Base-by-base conservation (phyloP, 2,113 vertebrate species). In the Terrapene triunguis region DNA sequence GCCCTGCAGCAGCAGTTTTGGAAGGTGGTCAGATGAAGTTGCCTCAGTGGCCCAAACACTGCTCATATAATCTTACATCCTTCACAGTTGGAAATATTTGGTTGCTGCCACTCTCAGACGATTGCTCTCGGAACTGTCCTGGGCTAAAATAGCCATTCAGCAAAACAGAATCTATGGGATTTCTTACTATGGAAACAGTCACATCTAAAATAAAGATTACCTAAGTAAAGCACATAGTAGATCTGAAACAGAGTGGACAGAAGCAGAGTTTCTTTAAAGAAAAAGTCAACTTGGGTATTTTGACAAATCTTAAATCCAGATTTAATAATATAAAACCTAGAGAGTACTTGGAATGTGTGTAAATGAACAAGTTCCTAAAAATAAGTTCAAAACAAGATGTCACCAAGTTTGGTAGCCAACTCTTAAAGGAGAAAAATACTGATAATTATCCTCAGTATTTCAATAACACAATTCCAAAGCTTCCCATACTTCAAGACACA, bases 61-160 rank as follows among this genome's bases (percentile, higher is more conserved):
- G 42, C 78, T 48, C n/a, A 72, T 12, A 29, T 47, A 89, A 90
- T n/a, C 7, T 54, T 29, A 2, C 3, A 0, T 8, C 69, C 3
- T 0, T 12, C 19, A 35, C 44, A 42, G 6, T 78, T 44, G 47
- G 72, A 16, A 82, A 54, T 17, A 1, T 24, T 62, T 32, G 10
- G 27, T 53, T 21, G 0, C 25, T 10, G 5, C 51, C 42, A 42
- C 72, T 27, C 10, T 59, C 44, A 48, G 29, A 25, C 5, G 1
- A 21, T 1, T 6, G 2, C 1, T 10, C 9, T 1, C 50, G 24
- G 48, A 50, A n/a, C 0, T 13, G 21, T 27, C 65, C 80, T 22
- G 83, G 54, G 48, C 44, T 4, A 21, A 80, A 55, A 8, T 19
- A 87, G 82, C n/a, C 1, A 32, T 86, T 44, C 57, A 12, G 0